Base-by-base conservation (phyloP, 1,140 invertebrate species). In the Choristoneura fumiferana region DNA sequence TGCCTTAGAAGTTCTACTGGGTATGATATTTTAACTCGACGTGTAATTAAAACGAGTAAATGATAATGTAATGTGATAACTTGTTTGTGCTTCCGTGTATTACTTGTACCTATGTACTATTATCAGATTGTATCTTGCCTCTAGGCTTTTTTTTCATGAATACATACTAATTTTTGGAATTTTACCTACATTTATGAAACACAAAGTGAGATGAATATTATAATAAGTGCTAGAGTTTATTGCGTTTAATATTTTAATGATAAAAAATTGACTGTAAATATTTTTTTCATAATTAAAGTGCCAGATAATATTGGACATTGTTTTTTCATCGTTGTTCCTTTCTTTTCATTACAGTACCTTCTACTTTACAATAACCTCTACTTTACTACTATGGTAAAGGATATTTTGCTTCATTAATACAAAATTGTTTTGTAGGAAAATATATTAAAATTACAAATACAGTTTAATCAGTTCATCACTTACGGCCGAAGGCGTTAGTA, bases 401-500 rank as follows among this genome's bases (percentile, higher is more conserved):
- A n/a, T n/a, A n/a, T n/a, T n/a, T n/a, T n/a, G n/a, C n/a, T n/a
- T n/a, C n/a, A n/a, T n/a, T n/a, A 29, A 29, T 6, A 29, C 22
- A 3, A 6, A 29, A 29, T 29, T 29, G n/a, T 29, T 29, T 29
- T 29, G 22, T 29, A 29, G 6, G n/a, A 29, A 29, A 29, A 3
- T 29, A 29, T 29, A 29, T 29, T 29, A 29, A n/a, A 29, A 59
- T 93, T 92, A 98, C 73, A 97, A 93, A 90, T 99, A 99, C 38
- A 99, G 89, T 90, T 98, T 98, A 59, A 99, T 98, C 3, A 99
- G 92, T 92, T 99, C 97, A 77, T 99, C 98, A 89, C 97, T 98
- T 9, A 99, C 97, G 63, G 97, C 98, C 0, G 97, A 97, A 0
- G 98, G 96, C 4, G 98, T 98, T 10, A 99, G 89, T 63, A 98